Conservation (phyloP, 1,140 invertebrate species). For the Aphelenchoides avenae region DNA sequence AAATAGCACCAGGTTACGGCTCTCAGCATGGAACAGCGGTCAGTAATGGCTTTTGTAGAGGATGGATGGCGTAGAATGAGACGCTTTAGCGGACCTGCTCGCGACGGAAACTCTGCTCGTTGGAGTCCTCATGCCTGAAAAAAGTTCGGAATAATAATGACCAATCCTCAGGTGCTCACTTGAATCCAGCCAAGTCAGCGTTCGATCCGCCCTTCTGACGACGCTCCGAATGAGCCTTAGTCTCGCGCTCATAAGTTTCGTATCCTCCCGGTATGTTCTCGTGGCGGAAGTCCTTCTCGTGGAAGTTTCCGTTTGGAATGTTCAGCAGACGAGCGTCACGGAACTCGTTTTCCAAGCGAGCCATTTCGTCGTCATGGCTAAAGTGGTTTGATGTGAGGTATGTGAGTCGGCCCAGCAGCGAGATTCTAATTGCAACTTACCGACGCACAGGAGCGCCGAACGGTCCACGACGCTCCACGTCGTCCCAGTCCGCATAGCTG, state of each 20-base stretch:
- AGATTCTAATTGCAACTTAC: slow-evolving; percentile 2
- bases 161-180: too few species aligned
- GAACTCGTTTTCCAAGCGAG: slow-evolving; percentile 36
- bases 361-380: slow-evolving; percentile 39
- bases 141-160: too few species aligned
- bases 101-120: too few species aligned
- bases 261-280: slow-evolving; percentile 35
- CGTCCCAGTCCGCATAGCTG: slow-evolving; percentile 39
- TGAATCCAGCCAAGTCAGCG: too few species aligned
- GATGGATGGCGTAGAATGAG: too few species aligned
- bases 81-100: too few species aligned
- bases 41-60: too few species aligned
- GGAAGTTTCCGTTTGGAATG: slow-evolving; percentile 29
- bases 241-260: slow-evolving; percentile 27
- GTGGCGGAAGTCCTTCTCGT: slow-evolving; percentile 25
- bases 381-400: slow-evolving; percentile 7
- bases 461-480: slow-evolving; percentile 16
- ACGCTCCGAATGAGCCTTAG: too few species aligned
- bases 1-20: too few species aligned
- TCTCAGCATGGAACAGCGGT: too few species aligned
- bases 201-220: too few species aligned
- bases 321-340: slow-evolving; percentile 33
- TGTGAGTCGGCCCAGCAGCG: neutral
- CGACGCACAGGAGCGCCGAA: slow-evolving; percentile 17
- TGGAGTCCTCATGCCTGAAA: too few species aligned